phyloP scores from a whole-genome alignment of 1,140 invertebrate species.

The Drosophila nebulosa region DNA sequence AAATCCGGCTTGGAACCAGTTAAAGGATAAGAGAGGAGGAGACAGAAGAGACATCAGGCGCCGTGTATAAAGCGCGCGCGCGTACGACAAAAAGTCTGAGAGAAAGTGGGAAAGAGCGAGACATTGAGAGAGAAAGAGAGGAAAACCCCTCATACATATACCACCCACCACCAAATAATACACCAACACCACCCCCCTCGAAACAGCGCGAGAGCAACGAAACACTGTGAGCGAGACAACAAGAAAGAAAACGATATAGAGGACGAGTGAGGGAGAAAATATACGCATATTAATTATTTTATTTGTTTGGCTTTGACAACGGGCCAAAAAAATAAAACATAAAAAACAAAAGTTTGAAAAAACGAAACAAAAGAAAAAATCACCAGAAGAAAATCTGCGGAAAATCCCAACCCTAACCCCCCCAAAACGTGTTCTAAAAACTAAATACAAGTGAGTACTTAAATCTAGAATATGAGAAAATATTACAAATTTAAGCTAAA shows the following conservation, averaged over 20 bases:
- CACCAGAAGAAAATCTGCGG: conserved; percentile 1
- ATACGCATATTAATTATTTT: conserved; percentile 31
- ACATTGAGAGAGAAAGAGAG: conserved; percentile 10
- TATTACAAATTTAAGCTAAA: background rate
- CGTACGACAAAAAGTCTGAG: conserved; percentile 29
- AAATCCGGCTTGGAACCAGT: conserved; percentile 30
- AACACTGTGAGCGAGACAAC: background rate
- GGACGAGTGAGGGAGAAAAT: background rate
- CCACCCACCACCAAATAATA: background rate
- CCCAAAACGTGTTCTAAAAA: conserved; percentile 27
- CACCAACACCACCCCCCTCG: background rate
- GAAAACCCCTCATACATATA: background rate
- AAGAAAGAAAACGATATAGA: background rate
- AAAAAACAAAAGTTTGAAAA: no score
- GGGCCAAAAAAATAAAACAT: conserved; percentile 7
- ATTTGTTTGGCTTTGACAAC: conserved; percentile 34
- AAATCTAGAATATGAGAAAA: conserved; percentile 7
- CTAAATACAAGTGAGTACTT: conserved; percentile 69
- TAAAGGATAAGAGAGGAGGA: conserved; percentile 15
- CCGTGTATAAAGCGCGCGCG: conserved; percentile 62
- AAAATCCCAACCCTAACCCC: no score
- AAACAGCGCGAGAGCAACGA: background rate
- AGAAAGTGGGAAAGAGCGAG: conserved; percentile 5
- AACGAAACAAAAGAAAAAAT: background rate
- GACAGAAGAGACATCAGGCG: conserved; percentile 31